Conservation (phyloP, 1,140 invertebrate species). For the Drosophila burlai region DNA sequence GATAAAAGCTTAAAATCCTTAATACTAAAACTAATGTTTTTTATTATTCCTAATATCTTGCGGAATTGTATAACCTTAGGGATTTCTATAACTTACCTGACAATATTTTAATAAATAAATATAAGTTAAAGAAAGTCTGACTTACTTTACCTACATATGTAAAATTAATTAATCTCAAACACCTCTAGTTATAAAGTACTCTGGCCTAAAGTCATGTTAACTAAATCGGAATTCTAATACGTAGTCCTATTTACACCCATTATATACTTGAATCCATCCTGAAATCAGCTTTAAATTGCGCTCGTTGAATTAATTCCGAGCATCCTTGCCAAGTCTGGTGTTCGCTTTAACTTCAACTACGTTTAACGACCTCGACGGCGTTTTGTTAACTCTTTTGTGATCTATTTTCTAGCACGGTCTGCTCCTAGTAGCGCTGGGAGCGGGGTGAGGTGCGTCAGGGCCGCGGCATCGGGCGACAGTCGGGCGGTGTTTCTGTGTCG, state of each 20-base stretch:
- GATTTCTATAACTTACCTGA: too few relatives aligned
- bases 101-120: background rate
- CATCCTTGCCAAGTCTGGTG: conserved; percentile 1
- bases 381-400: conserved; percentile 78
- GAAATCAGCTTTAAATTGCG: conserved; percentile 2
- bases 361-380: conserved; percentile 54
- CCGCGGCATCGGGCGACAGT: conserved; percentile 38
- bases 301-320: background rate
- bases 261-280: too few relatives aligned
- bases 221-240: background rate
- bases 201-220: background rate
- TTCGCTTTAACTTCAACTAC: conserved; percentile 61
- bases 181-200: background rate
- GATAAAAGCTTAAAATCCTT: background rate
- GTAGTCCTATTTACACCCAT: too few relatives aligned
- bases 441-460: conserved; percentile 9
- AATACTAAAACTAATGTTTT: background rate
- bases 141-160: background rate
- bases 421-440: conserved; percentile 41
- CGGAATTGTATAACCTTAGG: too few relatives aligned
- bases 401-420: conserved; percentile 67
- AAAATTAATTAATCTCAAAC: background rate
- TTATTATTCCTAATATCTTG: background rate
- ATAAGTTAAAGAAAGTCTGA: background rate
- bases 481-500: conserved; percentile 73